Base-by-base conservation (phyloP, 1,140 invertebrate species). In the Drosophila nigromelanica region DNA sequence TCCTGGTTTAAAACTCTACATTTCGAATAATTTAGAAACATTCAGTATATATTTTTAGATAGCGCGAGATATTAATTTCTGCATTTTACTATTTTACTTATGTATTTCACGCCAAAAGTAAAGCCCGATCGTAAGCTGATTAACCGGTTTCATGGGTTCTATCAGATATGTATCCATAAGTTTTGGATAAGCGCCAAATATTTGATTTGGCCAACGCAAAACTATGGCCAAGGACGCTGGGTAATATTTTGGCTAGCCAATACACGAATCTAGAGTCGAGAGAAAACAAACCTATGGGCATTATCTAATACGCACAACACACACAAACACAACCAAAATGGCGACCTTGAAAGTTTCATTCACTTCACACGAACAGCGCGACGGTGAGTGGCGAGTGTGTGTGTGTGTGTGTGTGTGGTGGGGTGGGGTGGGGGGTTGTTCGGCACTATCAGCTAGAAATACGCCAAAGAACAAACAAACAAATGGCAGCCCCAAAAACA, bases 301-400 rank as follows among this genome's bases (percentile, higher is more conserved):
- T 86, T 86, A 86, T 86, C 78, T 86, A 86, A 86, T 81, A 86
- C 75, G 71, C 82, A 85, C 69, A 52, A 55, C 52, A 52, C 47
- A 62, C 70, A 56, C 66, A 70, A 52, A 52, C 47, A 62, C 74
- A 56, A 24, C 21, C 33, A 7, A 15, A 7, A 15, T 70, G 72
- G 69, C 83, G 83, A 89, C 83, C 83, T 89, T 89, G 83, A 89
- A 89, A 74, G 83, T 89, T 89, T 89, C 83, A 89, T 89, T 89
- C 83, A 89, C 83, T 83, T 70, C 83, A 77, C 83, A 89, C 73
- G 27, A 71, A 89, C 60, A 66, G 21, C 18, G 58, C 30, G 40
- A 35, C 14, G 47, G 14, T 3, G 27, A 59, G 35, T 12, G 39
- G 2, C 21, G 3, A 24, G 27, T 18, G 47, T 5, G 8, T 15